Conservation (phyloP, 2,797 vertebrate species). For the Bradypodion pumilum region DNA sequence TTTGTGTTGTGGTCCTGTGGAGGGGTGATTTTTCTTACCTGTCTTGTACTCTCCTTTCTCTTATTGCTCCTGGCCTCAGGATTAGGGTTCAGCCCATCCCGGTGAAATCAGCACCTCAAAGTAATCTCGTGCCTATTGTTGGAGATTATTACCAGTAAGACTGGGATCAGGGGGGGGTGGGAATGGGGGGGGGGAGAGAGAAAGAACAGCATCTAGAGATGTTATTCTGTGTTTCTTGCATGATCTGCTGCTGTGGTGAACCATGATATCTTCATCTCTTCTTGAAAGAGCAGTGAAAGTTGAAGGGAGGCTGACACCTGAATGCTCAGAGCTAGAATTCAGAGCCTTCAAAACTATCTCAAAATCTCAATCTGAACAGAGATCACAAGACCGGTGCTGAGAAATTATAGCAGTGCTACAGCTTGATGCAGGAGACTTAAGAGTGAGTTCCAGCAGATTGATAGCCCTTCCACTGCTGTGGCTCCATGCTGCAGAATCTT, state of each 20-base stretch:
- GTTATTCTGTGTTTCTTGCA: rapidly evolving
- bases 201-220: rapidly evolving
- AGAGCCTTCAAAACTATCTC: neutral
- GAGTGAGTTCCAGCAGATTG: too few species aligned
- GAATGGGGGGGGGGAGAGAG: neutral
- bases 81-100: conserved; percentile 27
- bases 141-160: conserved; percentile 26
- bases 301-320: too few species aligned
- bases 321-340: neutral
- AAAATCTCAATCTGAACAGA: neutral
- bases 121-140: conserved; percentile 13
- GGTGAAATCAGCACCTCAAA: conserved; percentile 15
- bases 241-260: neutral
- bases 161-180: too few species aligned
- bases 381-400: neutral
- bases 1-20: neutral
- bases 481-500: too few species aligned
- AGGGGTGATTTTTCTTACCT: neutral
- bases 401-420: neutral
- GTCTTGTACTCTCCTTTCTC: conserved; percentile 15
- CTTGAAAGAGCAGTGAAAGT: conserved; percentile 21
- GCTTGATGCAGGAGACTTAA: neutral
- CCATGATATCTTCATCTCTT: neutral
- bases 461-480: too few species aligned
- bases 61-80: conserved; percentile 24